phyloP scores from a whole-genome alignment of 2,113 vertebrate genomes.

The Oreotragus oreotragus region DNA sequence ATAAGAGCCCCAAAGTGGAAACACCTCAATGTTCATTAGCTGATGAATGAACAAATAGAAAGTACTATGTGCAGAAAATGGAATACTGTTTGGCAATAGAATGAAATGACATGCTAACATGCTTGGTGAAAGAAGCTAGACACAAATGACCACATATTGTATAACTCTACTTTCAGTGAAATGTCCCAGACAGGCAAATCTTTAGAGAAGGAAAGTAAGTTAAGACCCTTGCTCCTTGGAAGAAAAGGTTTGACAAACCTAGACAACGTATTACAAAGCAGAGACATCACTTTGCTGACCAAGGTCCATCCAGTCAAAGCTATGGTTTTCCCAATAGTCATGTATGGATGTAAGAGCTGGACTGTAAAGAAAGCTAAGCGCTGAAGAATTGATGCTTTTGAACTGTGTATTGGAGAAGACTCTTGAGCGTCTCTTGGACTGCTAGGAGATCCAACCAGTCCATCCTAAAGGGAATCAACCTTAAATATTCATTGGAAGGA shows the following conservation, averaged over 20 bases:
- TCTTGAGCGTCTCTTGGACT: background rate
- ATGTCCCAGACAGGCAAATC: background rate
- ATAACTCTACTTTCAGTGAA: background rate
- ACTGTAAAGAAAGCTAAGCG: background rate
- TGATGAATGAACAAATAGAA: too few species aligned
- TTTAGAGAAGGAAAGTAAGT: accelerated
- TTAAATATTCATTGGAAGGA: background rate
- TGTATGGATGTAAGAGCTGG: background rate
- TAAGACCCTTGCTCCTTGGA: background rate
- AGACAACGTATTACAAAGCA: background rate
- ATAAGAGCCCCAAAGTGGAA: background rate
- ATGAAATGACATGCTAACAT: background rate
- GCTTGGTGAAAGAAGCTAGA: background rate
- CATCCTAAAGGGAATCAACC: background rate
- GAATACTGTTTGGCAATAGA: background rate
- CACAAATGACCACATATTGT: accelerated
- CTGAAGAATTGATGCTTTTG: background rate
- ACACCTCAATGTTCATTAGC: background rate
- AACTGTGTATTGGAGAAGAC: background rate
- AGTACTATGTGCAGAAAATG: accelerated
- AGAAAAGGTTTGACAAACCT: background rate
- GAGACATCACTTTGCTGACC: background rate
- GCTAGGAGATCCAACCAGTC: background rate
- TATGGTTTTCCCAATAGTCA: background rate
- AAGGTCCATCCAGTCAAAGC: background rate